These are phyloP conservation scores for Danio albolineatus DNA, from an alignment of 2,797 vertebrate genomes.

Conservation along the genomic window DNA sequence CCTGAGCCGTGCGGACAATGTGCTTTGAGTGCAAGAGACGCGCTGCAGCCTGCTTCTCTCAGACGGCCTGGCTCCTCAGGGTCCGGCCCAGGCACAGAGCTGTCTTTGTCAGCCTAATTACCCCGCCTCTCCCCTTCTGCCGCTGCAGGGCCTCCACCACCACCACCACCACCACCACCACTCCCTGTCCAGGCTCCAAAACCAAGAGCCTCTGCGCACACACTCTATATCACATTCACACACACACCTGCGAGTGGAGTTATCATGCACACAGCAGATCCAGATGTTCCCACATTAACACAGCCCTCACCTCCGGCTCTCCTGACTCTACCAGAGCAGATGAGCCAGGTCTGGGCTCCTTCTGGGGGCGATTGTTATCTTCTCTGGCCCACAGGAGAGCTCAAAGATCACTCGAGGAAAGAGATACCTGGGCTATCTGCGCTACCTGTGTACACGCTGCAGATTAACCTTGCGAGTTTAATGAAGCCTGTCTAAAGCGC, in stretches of 20 bases:
- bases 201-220: conserved; percentile 31
- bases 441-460: conserved; percentile 61
- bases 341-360: conserved; percentile 27
- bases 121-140: conserved; percentile 86
- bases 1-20: conserved; percentile 84
- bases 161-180: conserved; percentile 34
- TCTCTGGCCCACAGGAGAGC: conserved; percentile 64
- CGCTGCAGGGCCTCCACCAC: conserved; percentile 80
- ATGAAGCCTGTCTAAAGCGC: conserved; percentile 80
- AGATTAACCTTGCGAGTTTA: conserved; percentile 82
- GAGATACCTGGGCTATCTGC: conserved; percentile 74
- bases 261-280: conserved; percentile 43
- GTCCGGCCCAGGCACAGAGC: conserved; percentile 95
- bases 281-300: conserved; percentile 54
- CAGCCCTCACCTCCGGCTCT: conserved; percentile 19
- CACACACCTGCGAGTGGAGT: conserved; percentile 39
- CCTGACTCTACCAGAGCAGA: conserved; percentile 39
- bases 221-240: conserved; percentile 28
- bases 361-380: conserved; percentile 62
- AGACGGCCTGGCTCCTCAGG: conserved; percentile 98
- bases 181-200: conserved; percentile 50
- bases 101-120: conserved; percentile 99
- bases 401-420: conserved; percentile 67
- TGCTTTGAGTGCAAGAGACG: conserved; percentile 90
- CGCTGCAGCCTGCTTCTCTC: conserved; percentile 92